phyloP scores from a whole-genome alignment of 2,797 vertebrate species.

The Netta rufina region DNA sequence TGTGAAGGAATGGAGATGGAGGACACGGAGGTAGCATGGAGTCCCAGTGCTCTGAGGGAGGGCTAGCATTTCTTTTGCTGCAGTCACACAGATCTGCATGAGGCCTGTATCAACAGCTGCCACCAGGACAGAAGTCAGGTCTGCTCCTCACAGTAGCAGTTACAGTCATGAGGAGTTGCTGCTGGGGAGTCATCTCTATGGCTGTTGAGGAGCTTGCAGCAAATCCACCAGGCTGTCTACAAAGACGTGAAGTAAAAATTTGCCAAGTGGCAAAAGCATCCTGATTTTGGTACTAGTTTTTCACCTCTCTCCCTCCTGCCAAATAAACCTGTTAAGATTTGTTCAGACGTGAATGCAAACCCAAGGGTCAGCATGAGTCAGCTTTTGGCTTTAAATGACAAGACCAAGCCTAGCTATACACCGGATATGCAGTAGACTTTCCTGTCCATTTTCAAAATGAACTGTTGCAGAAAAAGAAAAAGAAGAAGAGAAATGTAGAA shows the following conservation, averaged over 20 bases:
- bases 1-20: fast-evolving
- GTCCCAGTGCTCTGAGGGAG: fast-evolving
- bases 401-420: not conserved
- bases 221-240: not conserved
- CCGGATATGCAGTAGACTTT: not conserved
- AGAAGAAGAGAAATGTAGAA: too few relatives aligned
- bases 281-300: fast-evolving
- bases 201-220: not conserved
- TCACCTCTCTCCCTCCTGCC: not conserved
- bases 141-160: fast-evolving
- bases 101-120: not conserved
- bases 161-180: not conserved
- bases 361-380: not conserved
- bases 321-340: not conserved
- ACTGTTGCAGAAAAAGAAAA: not conserved
- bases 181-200: not conserved
- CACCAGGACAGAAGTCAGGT: too few relatives aligned
- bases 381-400: not conserved
- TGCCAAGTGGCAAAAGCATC: not conserved
- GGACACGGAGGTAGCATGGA: fast-evolving
- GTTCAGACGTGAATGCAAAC: not conserved
- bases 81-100: fast-evolving
- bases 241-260: not conserved
- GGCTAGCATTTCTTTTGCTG: fast-evolving
- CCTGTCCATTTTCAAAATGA: not conserved